A percentile compares a stretch with the other conserved stretches of the same genome.
Conservation (phyloP, 1,140 invertebrate species). For the Megalopta genalis region DNA sequence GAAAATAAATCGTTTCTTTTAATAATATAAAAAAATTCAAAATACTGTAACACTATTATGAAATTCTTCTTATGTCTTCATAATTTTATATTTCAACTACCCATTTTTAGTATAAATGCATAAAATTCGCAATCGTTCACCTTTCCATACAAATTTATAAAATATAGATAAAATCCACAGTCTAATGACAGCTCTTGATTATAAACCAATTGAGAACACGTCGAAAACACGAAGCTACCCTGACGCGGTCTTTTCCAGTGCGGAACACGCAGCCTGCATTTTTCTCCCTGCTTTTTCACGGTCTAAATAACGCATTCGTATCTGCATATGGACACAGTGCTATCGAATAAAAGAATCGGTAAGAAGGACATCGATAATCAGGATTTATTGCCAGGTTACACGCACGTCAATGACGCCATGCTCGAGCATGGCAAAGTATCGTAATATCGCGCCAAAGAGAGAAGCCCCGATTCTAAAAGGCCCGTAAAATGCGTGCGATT, state of each 20-base stretch:
- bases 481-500: conserved; percentile 76
- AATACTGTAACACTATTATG: too few relatives aligned
- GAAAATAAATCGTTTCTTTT: too few relatives aligned
- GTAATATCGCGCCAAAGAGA: conserved; percentile 15
- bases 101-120: too few relatives aligned
- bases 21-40: too few relatives aligned
- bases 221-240: conserved; percentile 12
- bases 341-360: conserved; percentile 58
- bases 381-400: conserved; percentile 75
- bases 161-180: too few relatives aligned
- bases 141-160: too few relatives aligned
- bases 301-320: conserved; percentile 54
- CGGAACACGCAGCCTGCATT: neutral
- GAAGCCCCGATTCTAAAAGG: conserved; percentile 44
- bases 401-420: conserved; percentile 70
- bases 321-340: conserved; percentile 51
- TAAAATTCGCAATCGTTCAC: too few relatives aligned
- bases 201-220: neutral
- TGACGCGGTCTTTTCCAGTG: neutral
- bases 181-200: neutral
- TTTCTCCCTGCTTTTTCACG: conserved; percentile 43
- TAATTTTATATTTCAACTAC: too few relatives aligned
- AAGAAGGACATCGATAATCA: conserved; percentile 64
- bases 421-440: conserved; percentile 63
- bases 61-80: too few relatives aligned